Evolutionary conservation across 2,888 invertebrate species (phyloP), one percentile per base, ranked within the genome.

Genomic region (Calliscelio sp.): DNA sequence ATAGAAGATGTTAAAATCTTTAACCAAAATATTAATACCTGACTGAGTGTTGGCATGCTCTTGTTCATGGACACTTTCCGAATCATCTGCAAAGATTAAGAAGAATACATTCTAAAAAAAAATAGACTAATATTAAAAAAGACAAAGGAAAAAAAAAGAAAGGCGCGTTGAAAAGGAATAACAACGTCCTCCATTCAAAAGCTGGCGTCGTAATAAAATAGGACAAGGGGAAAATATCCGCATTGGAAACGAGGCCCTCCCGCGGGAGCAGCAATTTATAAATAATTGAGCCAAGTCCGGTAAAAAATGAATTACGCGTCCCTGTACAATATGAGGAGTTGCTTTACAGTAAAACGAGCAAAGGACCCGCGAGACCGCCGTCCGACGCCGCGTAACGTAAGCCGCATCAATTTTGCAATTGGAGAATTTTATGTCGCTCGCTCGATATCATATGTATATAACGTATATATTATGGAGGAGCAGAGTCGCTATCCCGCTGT

Each of bases 231-330:
- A 53, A 46, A 63, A 57, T 65, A 55, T 65, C 61, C 49, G 70
- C 74, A 75, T 57, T 74, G 61, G 57, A 63, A 86, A 87, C 85
- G 70, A 70, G 84, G 81, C 78, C 68, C 84, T 88, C 89, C 91
- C 92, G 77, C 65, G 91, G 91, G 93, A 92, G 90, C 90, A 90
- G 92, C 93, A 93, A 93, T 93, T 93, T 93, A 93, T 93, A 93
- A 93, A 93, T 93, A 93, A 93, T 93, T 93, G 93, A 93, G 90
- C 89, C 88, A 90, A 88, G 93, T 93, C 93, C 93, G 92, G 93
- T 93, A 92, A 93, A 93, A 93, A 93, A 93, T 93, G 93, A 93
- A 93, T 93, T 93, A 93, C 93, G 92, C 90, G 89, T 92, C 92
- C 92, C 92, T 90, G 89, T 92, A 93, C 93, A 93, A 93, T 93